Base-by-base conservation (phyloP, 1,140 invertebrate species). In the Nasonia giraulti region DNA sequence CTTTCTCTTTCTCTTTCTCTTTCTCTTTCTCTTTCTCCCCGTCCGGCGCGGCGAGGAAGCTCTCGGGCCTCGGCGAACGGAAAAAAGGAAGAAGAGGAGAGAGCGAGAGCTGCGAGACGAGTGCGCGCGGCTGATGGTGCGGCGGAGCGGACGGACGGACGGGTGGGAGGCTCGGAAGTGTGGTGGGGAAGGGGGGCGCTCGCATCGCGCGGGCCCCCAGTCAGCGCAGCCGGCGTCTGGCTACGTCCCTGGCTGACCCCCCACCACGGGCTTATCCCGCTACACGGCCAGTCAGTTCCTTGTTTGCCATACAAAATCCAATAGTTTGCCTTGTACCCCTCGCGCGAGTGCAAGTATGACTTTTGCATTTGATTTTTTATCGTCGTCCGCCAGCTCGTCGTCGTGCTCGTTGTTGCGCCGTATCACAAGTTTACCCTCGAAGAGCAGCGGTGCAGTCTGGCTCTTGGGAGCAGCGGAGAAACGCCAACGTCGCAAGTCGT, bases 241-340 rank as follows among this genome's bases (percentile, higher is more conserved):
- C 75, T 89, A 89, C 88, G 87, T 74, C 87, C 88, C 90, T 91
- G 89, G 86, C 31, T 84, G 77, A 40, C 75, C 84, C 89, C 89
- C 89, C 90, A 88, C 90, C 84, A 75, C 83, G 71, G 44, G 27
- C 85, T 37, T 88, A 86, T 92, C 91, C 90, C 90, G 91, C 90
- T 90, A 89, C 87, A 91, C 90, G 88, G 88, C 91, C 89, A 92
- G 92, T 92, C 91, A 90, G 92, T 93, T 93, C 92, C 92, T 93
- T 93, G 92, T 93, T 93, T 93, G 92, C 92, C 92, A 92, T 92
- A 93, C 91, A 92, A 93, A 93, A 93, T 93, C 92, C 91, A 93
- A 92, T 93, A 93, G 92, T 93, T 93, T 90, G 91, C 91, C 91
- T 91, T 90, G 91, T 92, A 90, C 88, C 89, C 89, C 88, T 90